These are phyloP conservation scores for Caenorhabditis japonica DNA, from an alignment of 2,888 invertebrate species.

Conservation along the genomic window DNA sequence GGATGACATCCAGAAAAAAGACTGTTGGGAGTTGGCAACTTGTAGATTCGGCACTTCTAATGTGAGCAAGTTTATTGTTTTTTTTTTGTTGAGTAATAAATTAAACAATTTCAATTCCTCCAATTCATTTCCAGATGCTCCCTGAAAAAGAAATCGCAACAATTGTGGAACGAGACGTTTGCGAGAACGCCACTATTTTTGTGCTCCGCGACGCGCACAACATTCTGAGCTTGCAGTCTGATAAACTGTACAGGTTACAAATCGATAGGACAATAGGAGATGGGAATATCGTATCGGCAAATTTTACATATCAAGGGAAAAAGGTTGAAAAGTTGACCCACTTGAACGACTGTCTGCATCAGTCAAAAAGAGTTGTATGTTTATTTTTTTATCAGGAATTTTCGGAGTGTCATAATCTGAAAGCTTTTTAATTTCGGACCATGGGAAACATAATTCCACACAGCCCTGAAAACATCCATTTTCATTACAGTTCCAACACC, in stretches of 20 bases:
- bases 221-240: constrained; percentile 24
- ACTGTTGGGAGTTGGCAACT: constrained; percentile 41
- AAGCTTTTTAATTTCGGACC: no score
- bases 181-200: constrained; percentile 36
- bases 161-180: constrained; percentile 27
- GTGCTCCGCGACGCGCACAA: constrained; percentile 34
- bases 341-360: constrained; percentile 30
- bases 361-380: constrained; percentile 19
- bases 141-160: constrained; percentile 23
- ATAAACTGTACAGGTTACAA: constrained; percentile 26
- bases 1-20: constrained; percentile 30
- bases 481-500: constrained; percentile 35
- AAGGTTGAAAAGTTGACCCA: constrained; percentile 4
- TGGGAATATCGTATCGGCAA: constrained; percentile 18
- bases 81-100: neutral
- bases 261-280: constrained; percentile 22
- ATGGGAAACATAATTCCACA: no score
- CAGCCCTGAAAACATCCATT: neutral
- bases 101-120: no score
- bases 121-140: constrained; percentile 38
- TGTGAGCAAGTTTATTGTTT: neutral
- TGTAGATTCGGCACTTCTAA: constrained; percentile 12
- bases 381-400: no score
- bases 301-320: constrained; percentile 16
- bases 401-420: no score